phyloP scores from a whole-genome alignment of 2,113 vertebrate species.

The Pipa parva region DNA sequence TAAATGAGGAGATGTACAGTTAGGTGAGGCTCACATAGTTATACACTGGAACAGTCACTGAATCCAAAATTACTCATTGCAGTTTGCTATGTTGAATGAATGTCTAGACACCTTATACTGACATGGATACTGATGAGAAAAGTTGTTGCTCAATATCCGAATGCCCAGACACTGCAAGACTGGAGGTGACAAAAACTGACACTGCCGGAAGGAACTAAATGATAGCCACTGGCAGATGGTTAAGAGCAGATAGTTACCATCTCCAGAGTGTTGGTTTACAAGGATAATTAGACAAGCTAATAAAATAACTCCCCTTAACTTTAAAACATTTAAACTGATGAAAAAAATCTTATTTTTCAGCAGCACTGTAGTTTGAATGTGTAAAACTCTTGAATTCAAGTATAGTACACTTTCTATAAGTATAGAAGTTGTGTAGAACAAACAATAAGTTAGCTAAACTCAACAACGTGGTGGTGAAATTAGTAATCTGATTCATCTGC shows the following conservation, averaged over 20 bases:
- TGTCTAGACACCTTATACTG: conserved; percentile 10
- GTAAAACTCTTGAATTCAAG: too few species aligned
- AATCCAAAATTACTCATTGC: conserved; percentile 4
- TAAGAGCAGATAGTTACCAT: conserved; percentile 11
- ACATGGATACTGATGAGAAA: conserved; percentile 3
- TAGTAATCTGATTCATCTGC: too few species aligned
- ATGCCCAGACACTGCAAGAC: conserved; percentile 17
- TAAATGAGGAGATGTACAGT: neutral
- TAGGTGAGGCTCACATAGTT: neutral
- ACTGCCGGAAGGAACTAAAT: conserved; percentile 16
- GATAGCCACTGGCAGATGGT: conserved; percentile 13
- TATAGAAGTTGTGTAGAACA: too few species aligned
- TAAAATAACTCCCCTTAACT: too few species aligned
- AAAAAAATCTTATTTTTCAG: too few species aligned
- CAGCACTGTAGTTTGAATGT: too few species aligned
- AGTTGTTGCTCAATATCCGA: conserved; percentile 13
- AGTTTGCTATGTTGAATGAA: conserved; percentile 2
- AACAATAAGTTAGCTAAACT: too few species aligned
- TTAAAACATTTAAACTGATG: too few species aligned
- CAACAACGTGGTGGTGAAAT: too few species aligned
- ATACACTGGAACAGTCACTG: neutral
- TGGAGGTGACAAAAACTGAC: conserved; percentile 13
- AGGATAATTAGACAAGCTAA: neutral
- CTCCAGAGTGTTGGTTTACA: neutral
- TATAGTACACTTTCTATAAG: too few species aligned